These are phyloP conservation scores for Marronus borbonicus DNA, from an alignment of 2,888 invertebrate genomes.

Conservation along the genomic window DNA sequence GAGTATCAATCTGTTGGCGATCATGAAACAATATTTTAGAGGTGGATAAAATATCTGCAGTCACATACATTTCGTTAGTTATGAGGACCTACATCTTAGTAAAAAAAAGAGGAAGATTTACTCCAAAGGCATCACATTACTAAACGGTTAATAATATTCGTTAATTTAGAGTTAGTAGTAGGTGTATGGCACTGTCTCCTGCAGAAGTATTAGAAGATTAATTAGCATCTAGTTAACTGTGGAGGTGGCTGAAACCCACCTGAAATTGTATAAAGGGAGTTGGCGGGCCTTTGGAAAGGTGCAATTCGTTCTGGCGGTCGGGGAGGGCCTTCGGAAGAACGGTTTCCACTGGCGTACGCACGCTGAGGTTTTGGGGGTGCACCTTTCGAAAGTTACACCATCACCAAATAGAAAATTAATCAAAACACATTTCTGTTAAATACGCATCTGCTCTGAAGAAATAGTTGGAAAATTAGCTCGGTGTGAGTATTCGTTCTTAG, in stretches of 20 bases:
- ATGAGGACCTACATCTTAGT: constrained; percentile 5
- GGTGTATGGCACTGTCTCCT: constrained; percentile 16
- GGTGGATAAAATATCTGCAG: constrained; percentile 3
- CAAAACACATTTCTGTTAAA: constrained; percentile 28
- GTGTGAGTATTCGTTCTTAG: neutral
- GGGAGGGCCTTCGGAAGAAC: constrained; percentile 68
- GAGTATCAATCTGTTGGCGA: no score
- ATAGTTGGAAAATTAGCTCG: constrained; percentile 16
- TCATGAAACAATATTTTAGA: no score
- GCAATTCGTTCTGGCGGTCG: constrained; percentile 68
- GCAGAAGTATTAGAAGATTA: constrained; percentile 31
- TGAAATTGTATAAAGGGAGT: constrained; percentile 74
- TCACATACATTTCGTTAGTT: constrained; percentile 13
- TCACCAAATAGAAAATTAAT: constrained; percentile 43
- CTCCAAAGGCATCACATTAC: neutral
- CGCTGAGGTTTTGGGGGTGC: constrained; percentile 77
- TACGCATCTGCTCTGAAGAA: neutral
- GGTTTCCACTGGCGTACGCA: constrained; percentile 71
- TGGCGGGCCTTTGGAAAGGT: constrained; percentile 69
- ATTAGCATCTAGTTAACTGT: constrained; percentile 24
- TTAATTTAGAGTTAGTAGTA: constrained; percentile 12
- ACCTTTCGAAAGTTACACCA: constrained; percentile 62
- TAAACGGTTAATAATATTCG: neutral
- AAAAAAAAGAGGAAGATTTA: neutral
- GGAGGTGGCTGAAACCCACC: constrained; percentile 69